Percentiles rank a stretch among this genome's conserved stretches.
Conservation (phyloP, 2,797 vertebrate genomes). For the Cottoperca gobio region DNA sequence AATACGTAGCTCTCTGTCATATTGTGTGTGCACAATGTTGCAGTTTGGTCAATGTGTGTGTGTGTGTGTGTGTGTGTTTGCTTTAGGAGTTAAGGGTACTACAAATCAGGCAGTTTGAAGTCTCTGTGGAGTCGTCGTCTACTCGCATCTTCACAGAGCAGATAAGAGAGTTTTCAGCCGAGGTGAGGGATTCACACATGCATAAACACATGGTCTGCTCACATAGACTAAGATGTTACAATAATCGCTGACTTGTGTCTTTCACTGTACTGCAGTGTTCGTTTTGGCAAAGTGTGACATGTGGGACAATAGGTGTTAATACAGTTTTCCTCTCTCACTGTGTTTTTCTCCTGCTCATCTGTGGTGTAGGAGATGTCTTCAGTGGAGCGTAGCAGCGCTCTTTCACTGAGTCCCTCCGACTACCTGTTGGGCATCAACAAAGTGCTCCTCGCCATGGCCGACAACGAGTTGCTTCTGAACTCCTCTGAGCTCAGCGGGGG, state of each 20-base stretch:
- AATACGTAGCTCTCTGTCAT: neutral
- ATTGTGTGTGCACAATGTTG: neutral
- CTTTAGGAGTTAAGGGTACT: constrained; percentile 82
- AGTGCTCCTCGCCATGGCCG: constrained; percentile 90
- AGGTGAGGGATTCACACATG: constrained; percentile 53
- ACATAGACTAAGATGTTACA: neutral
- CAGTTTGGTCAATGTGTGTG: neutral
- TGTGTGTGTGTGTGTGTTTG: constrained; percentile 29
- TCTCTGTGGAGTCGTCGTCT: constrained; percentile 70
- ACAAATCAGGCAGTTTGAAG: constrained; percentile 74
- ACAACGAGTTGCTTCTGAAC: constrained; percentile 92
- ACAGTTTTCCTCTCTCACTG: neutral
- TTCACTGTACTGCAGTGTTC: neutral
- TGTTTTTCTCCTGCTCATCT: constrained; percentile 1
- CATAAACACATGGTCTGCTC: neutral
- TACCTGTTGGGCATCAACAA: constrained; percentile 95
- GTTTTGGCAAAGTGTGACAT: neutral
- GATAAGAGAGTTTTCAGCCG: constrained; percentile 45
- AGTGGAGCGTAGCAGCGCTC: constrained; percentile 30
- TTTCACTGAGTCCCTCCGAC: constrained; percentile 83
- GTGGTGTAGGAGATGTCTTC: constrained; percentile 62
- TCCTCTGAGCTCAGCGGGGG: constrained; percentile 89
- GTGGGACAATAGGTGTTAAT: neutral
- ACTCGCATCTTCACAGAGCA: constrained; percentile 79
- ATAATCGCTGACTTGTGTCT: neutral